phyloP scores from a whole-genome alignment of 2,888 invertebrate genomes.

The Troides oblongomaculatus region DNA sequence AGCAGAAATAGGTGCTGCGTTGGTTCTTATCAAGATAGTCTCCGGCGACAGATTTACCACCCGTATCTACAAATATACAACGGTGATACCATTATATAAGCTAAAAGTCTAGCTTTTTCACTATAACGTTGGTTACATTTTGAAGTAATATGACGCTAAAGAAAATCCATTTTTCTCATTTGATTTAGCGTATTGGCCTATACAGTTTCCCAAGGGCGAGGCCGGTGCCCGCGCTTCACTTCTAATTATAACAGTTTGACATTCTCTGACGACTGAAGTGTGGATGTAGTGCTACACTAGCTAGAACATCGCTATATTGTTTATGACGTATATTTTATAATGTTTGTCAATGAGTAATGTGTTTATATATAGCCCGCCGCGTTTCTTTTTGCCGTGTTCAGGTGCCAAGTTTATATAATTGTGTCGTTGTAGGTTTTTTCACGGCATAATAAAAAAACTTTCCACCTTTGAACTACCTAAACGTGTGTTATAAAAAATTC shows the following conservation, averaged over 20 bases:
- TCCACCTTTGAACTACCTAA: too few relatives aligned
- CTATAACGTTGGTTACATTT: too few relatives aligned
- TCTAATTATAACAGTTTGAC: conserved; percentile 41
- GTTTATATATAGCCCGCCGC: conserved; percentile 16
- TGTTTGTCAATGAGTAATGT: conserved; percentile 27
- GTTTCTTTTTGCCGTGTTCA: conserved; percentile 11
- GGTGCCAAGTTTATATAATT: conserved; percentile 15
- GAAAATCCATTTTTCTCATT: background rate
- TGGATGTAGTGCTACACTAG: conserved; percentile 15
- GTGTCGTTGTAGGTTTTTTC: background rate
- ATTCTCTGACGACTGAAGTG: conserved; percentile 34
- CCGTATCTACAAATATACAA: too few relatives aligned
- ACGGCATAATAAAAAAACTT: too few relatives aligned
- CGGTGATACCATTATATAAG: too few relatives aligned
- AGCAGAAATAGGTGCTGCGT: too few relatives aligned
- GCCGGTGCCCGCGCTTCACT: conserved; percentile 31
- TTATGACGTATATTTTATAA: conserved; percentile 24
- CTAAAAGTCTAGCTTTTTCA: too few relatives aligned
- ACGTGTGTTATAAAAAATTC: too few relatives aligned
- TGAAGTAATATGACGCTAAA: too few relatives aligned
- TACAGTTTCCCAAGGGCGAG: conserved; percentile 27
- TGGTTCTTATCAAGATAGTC: too few relatives aligned
- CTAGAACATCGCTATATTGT: conserved; percentile 26
- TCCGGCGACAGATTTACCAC: too few relatives aligned
- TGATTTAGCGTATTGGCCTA: conserved; percentile 9